Evolutionary conservation across 2,888 invertebrate species (phyloP).

Genomic region (Lasioglossum pauxillum): DNA sequence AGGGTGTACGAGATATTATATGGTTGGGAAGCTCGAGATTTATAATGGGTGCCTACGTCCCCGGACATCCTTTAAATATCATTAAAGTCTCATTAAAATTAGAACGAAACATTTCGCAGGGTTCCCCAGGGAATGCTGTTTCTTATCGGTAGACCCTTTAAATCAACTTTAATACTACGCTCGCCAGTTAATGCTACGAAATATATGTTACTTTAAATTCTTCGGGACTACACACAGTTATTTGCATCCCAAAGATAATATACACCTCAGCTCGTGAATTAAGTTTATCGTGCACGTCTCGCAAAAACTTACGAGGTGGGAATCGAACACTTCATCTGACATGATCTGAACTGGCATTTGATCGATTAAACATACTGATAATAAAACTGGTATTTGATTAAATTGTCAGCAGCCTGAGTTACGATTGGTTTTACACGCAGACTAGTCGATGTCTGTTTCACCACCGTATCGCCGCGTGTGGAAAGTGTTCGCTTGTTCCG

Average conservation of each 20-base stretch:
- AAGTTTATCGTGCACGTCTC: background rate
- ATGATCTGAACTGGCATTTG: too few relatives aligned
- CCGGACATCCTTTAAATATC: slow-evolving; percentile 66
- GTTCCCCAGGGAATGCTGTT: slow-evolving; percentile 65
- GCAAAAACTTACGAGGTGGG: background rate
- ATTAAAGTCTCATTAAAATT: slow-evolving; percentile 74
- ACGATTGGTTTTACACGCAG: too few relatives aligned
- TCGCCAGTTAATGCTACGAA: slow-evolving; percentile 59
- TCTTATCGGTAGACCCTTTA: slow-evolving; percentile 70
- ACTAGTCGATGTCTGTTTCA: too few relatives aligned
- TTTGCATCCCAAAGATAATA: slow-evolving; percentile 60
- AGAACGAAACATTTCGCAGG: slow-evolving; percentile 60
- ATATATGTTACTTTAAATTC: slow-evolving; percentile 59
- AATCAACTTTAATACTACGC: slow-evolving; percentile 70
- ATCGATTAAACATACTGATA: too few relatives aligned
- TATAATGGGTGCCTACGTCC: slow-evolving; percentile 41
- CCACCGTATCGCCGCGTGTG: too few relatives aligned
- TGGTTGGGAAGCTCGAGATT: slow-evolving; percentile 50
- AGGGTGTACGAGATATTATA: slow-evolving; percentile 54
- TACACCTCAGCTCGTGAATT: slow-evolving; percentile 52
- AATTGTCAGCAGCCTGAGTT: too few relatives aligned
- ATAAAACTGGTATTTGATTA: too few relatives aligned
- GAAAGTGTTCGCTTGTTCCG: too few relatives aligned
- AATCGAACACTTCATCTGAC: background rate
- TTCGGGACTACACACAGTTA: slow-evolving; percentile 48